phyloP scores from a whole-genome alignment of 1,140 invertebrate species.

The Nilaparvata lugens region DNA sequence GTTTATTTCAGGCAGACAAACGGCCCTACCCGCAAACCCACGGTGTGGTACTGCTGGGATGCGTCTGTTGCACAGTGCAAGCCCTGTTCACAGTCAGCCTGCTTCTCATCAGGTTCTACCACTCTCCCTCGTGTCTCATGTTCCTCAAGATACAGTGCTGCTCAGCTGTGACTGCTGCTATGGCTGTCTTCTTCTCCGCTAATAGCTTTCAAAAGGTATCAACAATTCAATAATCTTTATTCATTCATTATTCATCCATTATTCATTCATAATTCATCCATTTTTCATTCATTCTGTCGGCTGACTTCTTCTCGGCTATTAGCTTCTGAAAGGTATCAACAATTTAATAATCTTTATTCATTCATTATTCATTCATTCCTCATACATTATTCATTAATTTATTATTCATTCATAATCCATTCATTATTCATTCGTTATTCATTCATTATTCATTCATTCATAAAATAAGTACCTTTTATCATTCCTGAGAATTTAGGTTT shows the following conservation, averaged over 20 bases:
- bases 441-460: too few relatives aligned
- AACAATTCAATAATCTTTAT: neutral
- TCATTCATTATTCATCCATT: too few relatives aligned
- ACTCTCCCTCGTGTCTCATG: conserved; percentile 47
- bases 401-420: too few relatives aligned
- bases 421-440: too few relatives aligned
- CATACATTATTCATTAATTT: too few relatives aligned
- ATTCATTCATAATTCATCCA: too few relatives aligned
- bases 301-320: conserved; percentile 45
- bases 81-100: conserved; percentile 44
- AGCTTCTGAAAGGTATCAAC: conserved; percentile 11
- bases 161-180: conserved; percentile 45
- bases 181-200: conserved; percentile 50
- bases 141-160: conserved; percentile 59
- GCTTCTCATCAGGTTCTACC: conserved; percentile 46
- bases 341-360: neutral
- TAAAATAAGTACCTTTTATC: too few relatives aligned
- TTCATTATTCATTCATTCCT: too few relatives aligned
- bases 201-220: conserved; percentile 11
- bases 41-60: conserved; percentile 42
- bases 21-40: neutral
- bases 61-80: conserved; percentile 47
- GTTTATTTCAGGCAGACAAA: neutral
- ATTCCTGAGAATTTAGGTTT: too few relatives aligned
- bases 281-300: too few relatives aligned